Evolutionary conservation across 2,888 invertebrate species (phyloP), one percentile per base, ranked within the genome.

Genomic region (Hyalella azteca): DNA sequence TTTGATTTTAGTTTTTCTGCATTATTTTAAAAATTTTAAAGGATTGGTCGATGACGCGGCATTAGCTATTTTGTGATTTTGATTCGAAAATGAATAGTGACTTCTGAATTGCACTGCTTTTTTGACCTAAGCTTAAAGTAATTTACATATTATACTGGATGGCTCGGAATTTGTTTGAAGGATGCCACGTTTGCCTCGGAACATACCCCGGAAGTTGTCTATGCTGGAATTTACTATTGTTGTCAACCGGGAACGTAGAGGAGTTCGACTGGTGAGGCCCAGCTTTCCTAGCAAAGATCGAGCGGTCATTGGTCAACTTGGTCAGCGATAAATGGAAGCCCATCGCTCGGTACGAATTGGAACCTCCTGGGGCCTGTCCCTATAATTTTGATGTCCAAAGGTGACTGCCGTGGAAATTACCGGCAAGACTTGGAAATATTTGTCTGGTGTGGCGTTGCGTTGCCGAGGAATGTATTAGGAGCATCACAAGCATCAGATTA

Each of bases 321-420:
- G 13, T 29, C 26, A 29, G 26, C 54, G 26, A 54, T 54, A 54
- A 54, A 54, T 54, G 54, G 54, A 54, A 5, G 54, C 29, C 26
- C 54, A 29, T 22, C 54, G 54, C 22, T 26, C 29, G 26, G 54
- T 54, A 26, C 54, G 54, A 54, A 54, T 54, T 54, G 54, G 54
- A 9, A 9, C 54, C 54, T 54, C 54, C 54, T 54, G 54, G 13
- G 54, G 26, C 29, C 54, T 54, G 54, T 29, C 54, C 49, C 54
- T 54, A 54, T 54, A 54, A 54, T 54, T 54, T 54, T 54, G 54
- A 54, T 22, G 54, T 54, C 54, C 54, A 19, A 11, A 9, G 54
- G 26, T 54, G 54, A 54, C 54, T 54, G 54, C 54, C 54, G 26
- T 7, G 11, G 7, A 29, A 54, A 29, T 54, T 54, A 54, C 54